Percentiles rank a stretch among this genome's conserved stretches.
Evolutionary conservation across 2,888 invertebrate genomes (phyloP).

Genomic region (Macroteleia sp.): DNA sequence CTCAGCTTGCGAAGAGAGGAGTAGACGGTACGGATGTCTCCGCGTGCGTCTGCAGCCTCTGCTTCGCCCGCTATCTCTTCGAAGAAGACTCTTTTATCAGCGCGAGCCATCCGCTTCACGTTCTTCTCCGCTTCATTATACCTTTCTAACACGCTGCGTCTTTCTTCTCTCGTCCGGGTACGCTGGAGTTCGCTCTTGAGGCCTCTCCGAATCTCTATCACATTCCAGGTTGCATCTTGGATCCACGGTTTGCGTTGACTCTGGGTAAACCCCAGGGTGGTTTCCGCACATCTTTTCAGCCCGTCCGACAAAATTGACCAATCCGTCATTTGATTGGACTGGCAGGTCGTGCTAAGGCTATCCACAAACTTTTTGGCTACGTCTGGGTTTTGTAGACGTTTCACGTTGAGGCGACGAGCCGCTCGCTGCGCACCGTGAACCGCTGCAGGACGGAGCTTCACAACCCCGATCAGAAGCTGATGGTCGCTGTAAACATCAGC

Average conservation of each 20-base stretch:
- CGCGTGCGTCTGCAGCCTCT: slow-evolving; percentile 5
- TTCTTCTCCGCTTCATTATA: slow-evolving; percentile 6
- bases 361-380: too few relatives aligned
- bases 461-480: too few relatives aligned
- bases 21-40: slow-evolving; percentile 24
- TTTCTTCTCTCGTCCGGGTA: slow-evolving; percentile 3
- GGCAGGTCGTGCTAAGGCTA: too few relatives aligned
- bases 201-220: slow-evolving; percentile 26
- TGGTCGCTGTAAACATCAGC: too few relatives aligned
- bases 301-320: too few relatives aligned
- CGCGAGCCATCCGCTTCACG: slow-evolving; percentile 27
- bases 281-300: slow-evolving; percentile 2
- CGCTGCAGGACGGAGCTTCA: too few relatives aligned
- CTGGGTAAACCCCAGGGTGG: slow-evolving; percentile 4
- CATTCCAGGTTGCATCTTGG: slow-evolving; percentile 14
- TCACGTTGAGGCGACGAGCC: too few relatives aligned
- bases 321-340: too few relatives aligned
- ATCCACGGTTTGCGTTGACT: slow-evolving; percentile 40
- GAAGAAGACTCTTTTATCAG: slow-evolving; percentile 13
- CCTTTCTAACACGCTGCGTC: background rate
- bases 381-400: too few relatives aligned
- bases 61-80: slow-evolving; percentile 28
- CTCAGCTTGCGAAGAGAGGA: slow-evolving; percentile 12
- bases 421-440: too few relatives aligned
- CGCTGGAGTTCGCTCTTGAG: slow-evolving; percentile 7